These are phyloP conservation scores for Exaiptasia diaphana DNA, from an alignment of 64 coral and sea anemone genomes.

Conservation along the genomic window DNA sequence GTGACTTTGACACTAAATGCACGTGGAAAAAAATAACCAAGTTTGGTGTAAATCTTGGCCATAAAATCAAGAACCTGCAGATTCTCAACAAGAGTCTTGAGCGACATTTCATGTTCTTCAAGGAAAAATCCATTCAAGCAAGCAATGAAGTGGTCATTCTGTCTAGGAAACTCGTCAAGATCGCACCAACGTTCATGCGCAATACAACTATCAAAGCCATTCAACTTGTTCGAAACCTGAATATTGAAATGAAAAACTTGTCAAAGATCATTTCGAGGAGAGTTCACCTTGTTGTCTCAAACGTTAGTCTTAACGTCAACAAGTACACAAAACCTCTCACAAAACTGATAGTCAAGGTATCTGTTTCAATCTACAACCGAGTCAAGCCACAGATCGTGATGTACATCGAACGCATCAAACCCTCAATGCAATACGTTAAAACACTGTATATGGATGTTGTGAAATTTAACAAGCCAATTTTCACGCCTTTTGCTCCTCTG, in stretches of 20 bases:
- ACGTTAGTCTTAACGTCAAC: constrained; percentile 23
- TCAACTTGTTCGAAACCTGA: constrained; percentile 50
- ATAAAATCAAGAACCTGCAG: constrained; percentile 18
- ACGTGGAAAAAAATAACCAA: constrained; percentile 49
- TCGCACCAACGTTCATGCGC: constrained; percentile 27
- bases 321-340: constrained; percentile 45
- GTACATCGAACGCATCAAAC: not conserved
- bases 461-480: constrained; percentile 43
- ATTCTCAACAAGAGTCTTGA: constrained; percentile 57
- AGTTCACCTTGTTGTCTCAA: constrained; percentile 1
- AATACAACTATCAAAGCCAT: constrained; percentile 72
- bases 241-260: constrained; percentile 50
- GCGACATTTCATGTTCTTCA: constrained; percentile 35
- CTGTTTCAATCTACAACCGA: constrained; percentile 51
- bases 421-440: not conserved
- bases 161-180: constrained; percentile 44
- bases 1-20: constrained; percentile 52
- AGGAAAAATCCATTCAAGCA: constrained; percentile 13
- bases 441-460: constrained; percentile 41
- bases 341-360: constrained; percentile 39
- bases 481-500: constrained; percentile 49
- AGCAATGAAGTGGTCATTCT: not conserved
- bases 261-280: constrained; percentile 19
- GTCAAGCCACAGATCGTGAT: constrained; percentile 30
- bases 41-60: constrained; percentile 8